phyloP scores from a whole-genome alignment of 2,888 invertebrate genomes.

The Philaethria dido region DNA sequence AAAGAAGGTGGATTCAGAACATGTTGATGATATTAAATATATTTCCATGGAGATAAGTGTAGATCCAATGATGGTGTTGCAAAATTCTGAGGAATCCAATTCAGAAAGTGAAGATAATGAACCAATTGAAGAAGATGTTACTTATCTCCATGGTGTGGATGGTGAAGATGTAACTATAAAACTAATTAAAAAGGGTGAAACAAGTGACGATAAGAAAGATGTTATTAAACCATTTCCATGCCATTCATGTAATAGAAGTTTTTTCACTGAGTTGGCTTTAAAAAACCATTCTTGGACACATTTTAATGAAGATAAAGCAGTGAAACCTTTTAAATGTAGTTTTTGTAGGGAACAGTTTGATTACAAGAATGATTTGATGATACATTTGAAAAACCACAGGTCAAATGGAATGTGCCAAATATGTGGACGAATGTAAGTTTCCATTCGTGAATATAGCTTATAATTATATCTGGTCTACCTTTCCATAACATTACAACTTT shows the following conservation, averaged over 20 bases:
- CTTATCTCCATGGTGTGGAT: conserved; percentile 51
- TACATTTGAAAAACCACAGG: conserved; percentile 86
- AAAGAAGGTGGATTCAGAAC: conserved; percentile 49
- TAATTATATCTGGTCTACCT: neutral
- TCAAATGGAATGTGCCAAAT: conserved; percentile 86
- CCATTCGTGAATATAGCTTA: neutral
- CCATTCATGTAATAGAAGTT: conserved; percentile 80
- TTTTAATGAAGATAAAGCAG: conserved; percentile 57
- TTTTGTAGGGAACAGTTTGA: conserved; percentile 85
- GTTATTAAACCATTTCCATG: conserved; percentile 81
- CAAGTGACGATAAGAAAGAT: conserved; percentile 46
- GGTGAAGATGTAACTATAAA: conserved; percentile 62
- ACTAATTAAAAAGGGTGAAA: conserved; percentile 59
- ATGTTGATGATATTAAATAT: conserved; percentile 57
- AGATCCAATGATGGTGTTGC: conserved; percentile 88
- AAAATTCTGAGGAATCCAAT: conserved; percentile 77
- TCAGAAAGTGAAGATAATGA: conserved; percentile 49
- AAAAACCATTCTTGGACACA: conserved; percentile 86
- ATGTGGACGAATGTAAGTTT: conserved; percentile 87
- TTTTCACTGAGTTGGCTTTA: conserved; percentile 82
- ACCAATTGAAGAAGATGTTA: conserved; percentile 54
- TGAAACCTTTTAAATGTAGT: conserved; percentile 73
- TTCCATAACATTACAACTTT: neutral
- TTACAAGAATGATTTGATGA: conserved; percentile 85
- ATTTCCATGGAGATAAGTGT: conserved; percentile 87